Evolutionary conservation across 2,797 vertebrate genomes (phyloP), one percentile per base, ranked within the genome.

Genomic region (Crocodylus rhombifer): DNA sequence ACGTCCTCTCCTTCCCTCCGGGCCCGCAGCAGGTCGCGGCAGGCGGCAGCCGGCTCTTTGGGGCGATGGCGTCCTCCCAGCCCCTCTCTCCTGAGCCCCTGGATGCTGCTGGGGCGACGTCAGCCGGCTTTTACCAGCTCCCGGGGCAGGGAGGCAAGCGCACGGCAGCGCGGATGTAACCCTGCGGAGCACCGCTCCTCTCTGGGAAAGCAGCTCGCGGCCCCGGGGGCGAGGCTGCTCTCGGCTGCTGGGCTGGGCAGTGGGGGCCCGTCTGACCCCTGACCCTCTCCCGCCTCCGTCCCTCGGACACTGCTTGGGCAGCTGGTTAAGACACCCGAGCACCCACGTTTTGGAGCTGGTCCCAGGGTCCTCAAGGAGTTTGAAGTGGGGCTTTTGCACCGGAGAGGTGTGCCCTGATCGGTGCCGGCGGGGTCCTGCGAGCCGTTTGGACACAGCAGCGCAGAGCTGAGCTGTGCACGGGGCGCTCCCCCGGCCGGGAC

Each of bases 71-170:
- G 62, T 69, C 75, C 60, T 86, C 71, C 20, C 62, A 79, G 55
- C 42, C 20, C 23, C 3, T 9, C 61, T 62, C 60, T 65, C 62
- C 62, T 21, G 55, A 25, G 26, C 55, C 79, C 82, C 74, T 64
- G 26, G 51, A 76, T 33, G 16, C 78, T 87, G 89, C 87, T 90
- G 62, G 15, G 67, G 91, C 75, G 82, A 77, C 51, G 57, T 36
- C 87, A 57, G 91, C 81, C 82, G 26, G 82, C 79, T 69, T 84
- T 83, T 90, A 80, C 83, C 7, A 4, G 79, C 62, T 79, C 80
- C 33, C 25, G 33, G 64, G 42, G 42, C 61, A 61, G 64, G 62
- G 13, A 57, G 55, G 25, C 62, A 26, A 56, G 28, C 11, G 79
- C 30, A 57, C 55, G 33, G 75, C 56, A 26, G 81, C 60, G 18